Percentiles rank a stretch among this genome's conserved stretches.
These are phyloP conservation scores for Notothenia rossii DNA, from an alignment of 2,113 vertebrate genomes.

Conservation along the genomic window DNA sequence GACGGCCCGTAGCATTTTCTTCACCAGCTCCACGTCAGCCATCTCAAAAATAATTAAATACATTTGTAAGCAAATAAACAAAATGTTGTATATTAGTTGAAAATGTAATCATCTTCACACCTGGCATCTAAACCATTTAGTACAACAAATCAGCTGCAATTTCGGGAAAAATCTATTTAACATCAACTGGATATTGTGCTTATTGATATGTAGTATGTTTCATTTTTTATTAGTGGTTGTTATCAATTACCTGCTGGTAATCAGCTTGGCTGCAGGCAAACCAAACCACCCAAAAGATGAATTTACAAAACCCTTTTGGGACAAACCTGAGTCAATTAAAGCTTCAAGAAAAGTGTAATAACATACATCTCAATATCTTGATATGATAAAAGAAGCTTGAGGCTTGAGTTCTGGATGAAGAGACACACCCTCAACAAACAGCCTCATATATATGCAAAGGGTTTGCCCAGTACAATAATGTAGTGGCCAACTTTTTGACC, in stretches of 20 bases:
- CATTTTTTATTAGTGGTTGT: background rate
- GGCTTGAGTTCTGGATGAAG: background rate
- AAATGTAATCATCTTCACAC: background rate
- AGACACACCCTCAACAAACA: constrained; percentile 38
- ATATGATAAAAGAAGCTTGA: background rate
- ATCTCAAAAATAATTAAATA: constrained; percentile 79
- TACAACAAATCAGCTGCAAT: background rate
- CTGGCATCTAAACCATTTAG: background rate
- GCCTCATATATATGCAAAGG: background rate
- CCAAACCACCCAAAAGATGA: background rate
- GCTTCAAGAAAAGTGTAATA: background rate
- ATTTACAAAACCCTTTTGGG: background rate
- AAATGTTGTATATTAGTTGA: background rate
- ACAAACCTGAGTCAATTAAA: background rate
- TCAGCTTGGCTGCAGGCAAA: background rate
- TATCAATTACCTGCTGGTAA: background rate
- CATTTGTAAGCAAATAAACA: background rate
- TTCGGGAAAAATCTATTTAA: no score
- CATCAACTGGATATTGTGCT: no score
- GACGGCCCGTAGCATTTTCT: constrained; percentile 90
- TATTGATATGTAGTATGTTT: no score
- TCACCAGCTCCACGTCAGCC: constrained; percentile 89
- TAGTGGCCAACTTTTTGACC: background rate
- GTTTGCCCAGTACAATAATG: background rate
- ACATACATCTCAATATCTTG: background rate